Percentiles rank a stretch among this genome's conserved stretches.
phyloP scores from a whole-genome alignment of 2,797 vertebrate species.

The Spizella passerina region DNA sequence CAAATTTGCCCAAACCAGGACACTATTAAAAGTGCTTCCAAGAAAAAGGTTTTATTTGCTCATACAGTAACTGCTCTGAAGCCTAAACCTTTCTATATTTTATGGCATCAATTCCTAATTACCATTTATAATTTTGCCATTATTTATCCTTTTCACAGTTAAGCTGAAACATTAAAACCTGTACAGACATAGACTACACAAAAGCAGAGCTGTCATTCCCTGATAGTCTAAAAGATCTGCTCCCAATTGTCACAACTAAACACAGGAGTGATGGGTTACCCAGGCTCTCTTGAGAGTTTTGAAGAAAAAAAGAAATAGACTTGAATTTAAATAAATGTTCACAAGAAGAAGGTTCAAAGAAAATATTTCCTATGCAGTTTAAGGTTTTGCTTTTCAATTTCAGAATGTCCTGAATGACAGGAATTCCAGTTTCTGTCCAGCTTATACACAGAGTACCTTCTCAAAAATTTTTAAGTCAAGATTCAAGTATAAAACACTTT shows the following conservation, averaged over 20 bases:
- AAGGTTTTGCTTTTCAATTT: neutral
- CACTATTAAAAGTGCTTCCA: neutral
- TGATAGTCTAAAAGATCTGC: neutral
- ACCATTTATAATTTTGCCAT: neutral
- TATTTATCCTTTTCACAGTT: neutral
- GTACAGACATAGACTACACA: neutral
- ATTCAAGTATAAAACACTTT: neutral
- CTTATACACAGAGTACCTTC: neutral
- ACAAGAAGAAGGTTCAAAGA: neutral
- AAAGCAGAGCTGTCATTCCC: neutral
- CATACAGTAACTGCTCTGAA: neutral
- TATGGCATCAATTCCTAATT: neutral
- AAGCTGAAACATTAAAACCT: neutral
- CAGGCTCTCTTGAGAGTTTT: neutral
- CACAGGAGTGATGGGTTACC: neutral
- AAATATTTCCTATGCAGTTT: neutral
- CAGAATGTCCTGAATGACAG: neutral
- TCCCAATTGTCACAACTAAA: neutral
- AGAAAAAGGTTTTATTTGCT: neutral
- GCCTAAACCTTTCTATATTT: neutral
- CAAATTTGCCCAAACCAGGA: neutral
- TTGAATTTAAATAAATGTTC: neutral
- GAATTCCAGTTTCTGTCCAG: neutral
- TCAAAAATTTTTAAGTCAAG: neutral
- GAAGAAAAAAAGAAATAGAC: neutral